Evolutionary conservation across 2,888 invertebrate species (phyloP).

Genomic region (Rhagophthalmus giganteus): DNA sequence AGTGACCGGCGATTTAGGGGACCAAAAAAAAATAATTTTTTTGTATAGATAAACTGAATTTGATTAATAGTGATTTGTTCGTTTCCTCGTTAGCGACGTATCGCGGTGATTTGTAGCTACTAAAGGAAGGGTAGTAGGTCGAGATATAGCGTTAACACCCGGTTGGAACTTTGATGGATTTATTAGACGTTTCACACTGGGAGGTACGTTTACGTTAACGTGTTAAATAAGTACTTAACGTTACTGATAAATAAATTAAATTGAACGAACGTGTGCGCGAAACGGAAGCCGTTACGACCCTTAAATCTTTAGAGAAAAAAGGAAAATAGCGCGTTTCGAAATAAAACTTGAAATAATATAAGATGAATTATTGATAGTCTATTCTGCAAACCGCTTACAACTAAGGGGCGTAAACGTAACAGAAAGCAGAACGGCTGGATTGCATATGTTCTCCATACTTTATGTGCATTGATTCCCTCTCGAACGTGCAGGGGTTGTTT

Average conservation of each 20-base stretch:
- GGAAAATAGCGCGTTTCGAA: constrained; percentile 3
- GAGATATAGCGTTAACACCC: constrained; percentile 39
- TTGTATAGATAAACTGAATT: constrained; percentile 17
- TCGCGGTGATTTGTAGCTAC: constrained; percentile 35
- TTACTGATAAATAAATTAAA: constrained; percentile 11
- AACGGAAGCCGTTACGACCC: no score
- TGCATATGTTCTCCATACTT: constrained; percentile 40
- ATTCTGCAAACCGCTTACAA: constrained; percentile 39
- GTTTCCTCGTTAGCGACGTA: constrained; percentile 36
- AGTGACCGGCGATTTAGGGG: no score
- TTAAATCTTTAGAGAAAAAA: not conserved
- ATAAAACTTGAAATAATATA: constrained; percentile 35
- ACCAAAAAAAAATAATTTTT: no score
- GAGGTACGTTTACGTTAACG: constrained; percentile 26
- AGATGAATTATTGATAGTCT: constrained; percentile 46
- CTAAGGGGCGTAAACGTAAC: constrained; percentile 42
- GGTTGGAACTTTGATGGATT: constrained; percentile 38
- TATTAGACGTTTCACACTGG: constrained; percentile 35
- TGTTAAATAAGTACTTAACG: constrained; percentile 23
- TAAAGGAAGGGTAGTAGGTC: constrained; percentile 25
- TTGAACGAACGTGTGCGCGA: no score
- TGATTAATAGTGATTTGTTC: constrained; percentile 34
- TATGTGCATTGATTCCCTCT: constrained; percentile 42
- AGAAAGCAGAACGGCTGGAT: constrained; percentile 39
- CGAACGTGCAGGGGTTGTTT: constrained; percentile 35